phyloP scores from a whole-genome alignment of 2,113 vertebrate genomes.

The Meriones unguiculatus region DNA sequence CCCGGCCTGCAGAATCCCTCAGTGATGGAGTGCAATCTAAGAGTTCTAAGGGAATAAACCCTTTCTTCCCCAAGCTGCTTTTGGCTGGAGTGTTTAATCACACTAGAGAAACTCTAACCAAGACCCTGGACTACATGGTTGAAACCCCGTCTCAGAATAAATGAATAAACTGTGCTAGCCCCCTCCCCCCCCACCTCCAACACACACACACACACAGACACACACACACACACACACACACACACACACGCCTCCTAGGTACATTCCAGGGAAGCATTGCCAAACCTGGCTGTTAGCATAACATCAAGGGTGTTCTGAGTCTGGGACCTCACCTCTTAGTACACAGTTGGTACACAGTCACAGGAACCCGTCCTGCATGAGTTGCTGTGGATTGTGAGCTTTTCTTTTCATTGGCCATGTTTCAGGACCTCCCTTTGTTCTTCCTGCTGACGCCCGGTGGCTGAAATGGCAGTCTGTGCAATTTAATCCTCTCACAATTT shows the following conservation, averaged over 20 bases:
- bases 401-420: neutral
- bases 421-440: neutral
- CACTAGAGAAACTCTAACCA: neutral
- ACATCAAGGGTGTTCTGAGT: neutral
- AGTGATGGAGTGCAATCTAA: neutral
- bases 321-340: no score
- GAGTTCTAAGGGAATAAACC: neutral
- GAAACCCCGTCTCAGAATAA: neutral
- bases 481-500: neutral
- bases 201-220: no score
- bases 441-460: neutral
- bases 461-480: neutral
- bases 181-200: no score
- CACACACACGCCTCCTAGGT: neutral
- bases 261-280: neutral
- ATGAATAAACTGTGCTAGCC: neutral
- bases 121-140: neutral
- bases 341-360: no score
- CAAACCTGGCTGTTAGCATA: accelerated
- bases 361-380: no score
- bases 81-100: neutral
- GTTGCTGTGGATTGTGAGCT: accelerated
- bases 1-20: neutral
- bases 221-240: no score
- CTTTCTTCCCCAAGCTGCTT: neutral